Evolutionary conservation across 2,113 vertebrate genomes (phyloP).

Genomic region (Leptocoma aspasia): DNA sequence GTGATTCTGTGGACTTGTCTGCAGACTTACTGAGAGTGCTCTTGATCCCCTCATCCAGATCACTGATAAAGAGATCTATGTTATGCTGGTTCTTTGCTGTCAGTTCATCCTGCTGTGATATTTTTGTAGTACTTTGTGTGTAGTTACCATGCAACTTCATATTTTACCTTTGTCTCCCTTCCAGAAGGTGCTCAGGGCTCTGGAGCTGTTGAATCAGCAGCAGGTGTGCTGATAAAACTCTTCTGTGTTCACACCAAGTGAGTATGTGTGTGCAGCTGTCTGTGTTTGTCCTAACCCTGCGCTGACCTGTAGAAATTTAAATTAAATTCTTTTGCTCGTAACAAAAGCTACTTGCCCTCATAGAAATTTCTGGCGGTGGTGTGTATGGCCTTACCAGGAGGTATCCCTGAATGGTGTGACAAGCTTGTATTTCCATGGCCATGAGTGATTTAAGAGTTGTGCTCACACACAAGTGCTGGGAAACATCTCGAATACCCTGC

Average conservation of each 20-base stretch:
- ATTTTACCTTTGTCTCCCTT: constrained; percentile 4
- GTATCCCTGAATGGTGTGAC: neutral
- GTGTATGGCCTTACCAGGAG: neutral
- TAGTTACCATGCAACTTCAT: neutral
- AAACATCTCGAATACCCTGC: neutral
- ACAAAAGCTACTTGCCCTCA: neutral
- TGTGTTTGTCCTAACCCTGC: neutral
- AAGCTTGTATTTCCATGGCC: neutral
- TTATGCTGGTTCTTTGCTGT: neutral
- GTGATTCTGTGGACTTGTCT: neutral
- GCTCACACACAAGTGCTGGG: neutral
- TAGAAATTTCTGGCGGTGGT: neutral
- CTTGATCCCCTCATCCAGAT: neutral
- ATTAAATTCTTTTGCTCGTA: neutral
- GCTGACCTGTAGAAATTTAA: neutral
- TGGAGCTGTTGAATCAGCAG: constrained; percentile 83
- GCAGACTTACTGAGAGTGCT: neutral
- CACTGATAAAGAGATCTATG: neutral
- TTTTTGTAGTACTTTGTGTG: neutral
- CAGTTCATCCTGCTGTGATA: neutral
- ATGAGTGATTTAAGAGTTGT: neutral
- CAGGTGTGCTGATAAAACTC: constrained; percentile 94
- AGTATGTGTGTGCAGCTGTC: constrained; percentile 53
- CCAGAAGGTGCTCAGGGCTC: constrained; percentile 86
- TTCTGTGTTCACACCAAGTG: constrained; percentile 98